Conservation (phyloP, 2,113 vertebrate species). For the Psammodynastes pulverulentus region DNA sequence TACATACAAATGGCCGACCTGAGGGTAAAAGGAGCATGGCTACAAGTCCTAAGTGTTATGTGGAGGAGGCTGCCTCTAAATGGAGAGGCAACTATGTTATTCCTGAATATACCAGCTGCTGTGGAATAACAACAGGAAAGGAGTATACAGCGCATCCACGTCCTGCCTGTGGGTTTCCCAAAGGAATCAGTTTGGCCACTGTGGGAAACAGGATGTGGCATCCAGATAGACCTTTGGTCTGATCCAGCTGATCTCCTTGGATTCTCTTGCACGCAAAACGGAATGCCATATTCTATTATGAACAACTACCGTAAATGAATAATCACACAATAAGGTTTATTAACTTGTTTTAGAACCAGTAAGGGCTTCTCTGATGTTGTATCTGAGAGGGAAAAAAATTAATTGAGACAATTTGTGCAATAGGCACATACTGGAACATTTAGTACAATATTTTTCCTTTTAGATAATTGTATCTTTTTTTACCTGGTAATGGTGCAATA, state of each 20-base stretch:
- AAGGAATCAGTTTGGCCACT: background rate
- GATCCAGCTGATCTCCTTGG: background rate
- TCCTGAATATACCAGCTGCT: background rate
- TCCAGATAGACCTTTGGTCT: background rate
- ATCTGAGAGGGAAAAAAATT: background rate
- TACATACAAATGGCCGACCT: background rate
- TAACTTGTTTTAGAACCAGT: background rate
- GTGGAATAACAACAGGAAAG: background rate
- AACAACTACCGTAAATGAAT: background rate
- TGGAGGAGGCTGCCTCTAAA: background rate
- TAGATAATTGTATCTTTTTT: background rate
- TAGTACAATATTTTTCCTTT: background rate
- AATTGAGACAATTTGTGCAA: background rate
- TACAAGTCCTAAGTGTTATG: background rate
- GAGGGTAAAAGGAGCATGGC: background rate
- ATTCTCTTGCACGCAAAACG: background rate
- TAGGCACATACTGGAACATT: background rate
- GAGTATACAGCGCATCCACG: background rate
- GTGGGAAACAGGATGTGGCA: background rate
- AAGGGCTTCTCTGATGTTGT: background rate
- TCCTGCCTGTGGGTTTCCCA: background rate
- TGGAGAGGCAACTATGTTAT: background rate
- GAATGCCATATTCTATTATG: background rate
- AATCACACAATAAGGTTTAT: background rate
- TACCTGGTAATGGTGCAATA: background rate